Conservation (phyloP, 1,140 invertebrate genomes). For the Lasaia peninsularis region DNA sequence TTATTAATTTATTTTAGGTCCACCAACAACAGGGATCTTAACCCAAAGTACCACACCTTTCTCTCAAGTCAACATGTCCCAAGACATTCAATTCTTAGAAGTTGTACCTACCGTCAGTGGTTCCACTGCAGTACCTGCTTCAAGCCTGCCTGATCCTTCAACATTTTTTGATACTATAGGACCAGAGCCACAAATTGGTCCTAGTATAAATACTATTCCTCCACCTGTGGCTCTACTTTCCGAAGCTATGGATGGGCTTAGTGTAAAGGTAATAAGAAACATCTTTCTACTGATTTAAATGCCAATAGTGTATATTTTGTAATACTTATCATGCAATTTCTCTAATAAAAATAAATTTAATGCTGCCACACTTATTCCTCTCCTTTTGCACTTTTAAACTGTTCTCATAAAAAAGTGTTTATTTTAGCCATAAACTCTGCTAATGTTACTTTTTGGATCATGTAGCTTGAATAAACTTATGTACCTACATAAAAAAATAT, state of each 20-base stretch:
- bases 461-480: no score
- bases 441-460: slow-evolving; percentile 5
- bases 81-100: slow-evolving; percentile 50
- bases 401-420: no score
- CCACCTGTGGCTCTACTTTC: slow-evolving; percentile 39
- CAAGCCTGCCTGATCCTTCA: slow-evolving; percentile 65
- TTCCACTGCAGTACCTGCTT: slow-evolving; percentile 44
- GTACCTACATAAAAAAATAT: no score
- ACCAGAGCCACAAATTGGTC: slow-evolving; percentile 50
- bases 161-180: slow-evolving; percentile 74
- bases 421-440: slow-evolving; percentile 14
- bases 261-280: slow-evolving; percentile 39
- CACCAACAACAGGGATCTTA: slow-evolving; percentile 33
- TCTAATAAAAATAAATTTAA: no score
- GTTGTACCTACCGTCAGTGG: slow-evolving; percentile 61
- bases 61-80: slow-evolving; percentile 35
- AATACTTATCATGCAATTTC: no score
- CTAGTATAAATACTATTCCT: slow-evolving; percentile 33
- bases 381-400: no score
- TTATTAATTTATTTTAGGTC: slow-evolving; percentile 22
- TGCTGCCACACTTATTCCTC: no score
- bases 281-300: no score
- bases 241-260: slow-evolving; percentile 54
- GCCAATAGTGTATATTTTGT: no score
- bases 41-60: slow-evolving; percentile 42